These are phyloP conservation scores for Hozukius guyotensis DNA, from an alignment of 2,797 vertebrate species.

Conservation along the genomic window DNA sequence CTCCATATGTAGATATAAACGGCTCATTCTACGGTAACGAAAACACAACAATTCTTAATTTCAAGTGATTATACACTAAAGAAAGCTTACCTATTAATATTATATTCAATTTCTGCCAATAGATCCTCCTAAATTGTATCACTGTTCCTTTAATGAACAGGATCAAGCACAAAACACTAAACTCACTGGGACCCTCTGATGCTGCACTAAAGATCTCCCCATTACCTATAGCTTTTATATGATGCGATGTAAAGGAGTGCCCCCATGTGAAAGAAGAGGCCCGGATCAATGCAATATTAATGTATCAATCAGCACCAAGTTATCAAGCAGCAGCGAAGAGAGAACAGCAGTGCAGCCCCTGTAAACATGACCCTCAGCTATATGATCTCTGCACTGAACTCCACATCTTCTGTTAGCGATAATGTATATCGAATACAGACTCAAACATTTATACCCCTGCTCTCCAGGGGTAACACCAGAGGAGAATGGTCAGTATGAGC, in stretches of 20 bases:
- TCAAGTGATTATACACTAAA: too few species aligned
- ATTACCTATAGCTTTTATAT: not conserved
- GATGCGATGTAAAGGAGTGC: slow-evolving; percentile 19
- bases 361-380: slow-evolving; percentile 52
- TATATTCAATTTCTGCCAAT: too few species aligned
- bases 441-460: slow-evolving; percentile 62
- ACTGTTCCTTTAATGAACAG: not conserved
- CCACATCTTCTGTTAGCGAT: slow-evolving; percentile 45
- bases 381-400: slow-evolving; percentile 51
- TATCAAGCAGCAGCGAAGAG: slow-evolving; percentile 53
- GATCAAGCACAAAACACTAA: not conserved
- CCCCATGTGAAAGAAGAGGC: slow-evolving; percentile 11
- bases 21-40: too few species aligned
- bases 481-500: slow-evolving; percentile 22
- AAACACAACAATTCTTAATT: too few species aligned
- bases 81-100: too few species aligned
- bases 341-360: slow-evolving; percentile 37
- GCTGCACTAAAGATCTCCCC: not conserved
- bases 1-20: too few species aligned
- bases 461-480: slow-evolving; percentile 43
- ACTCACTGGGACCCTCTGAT: not conserved
- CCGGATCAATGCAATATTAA: slow-evolving; percentile 73
- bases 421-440: slow-evolving; percentile 73
- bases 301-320: slow-evolving; percentile 73
- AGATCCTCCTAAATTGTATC: too few species aligned